phyloP scores from a whole-genome alignment of 2,888 invertebrate species.

The Acrobasis repandana region DNA sequence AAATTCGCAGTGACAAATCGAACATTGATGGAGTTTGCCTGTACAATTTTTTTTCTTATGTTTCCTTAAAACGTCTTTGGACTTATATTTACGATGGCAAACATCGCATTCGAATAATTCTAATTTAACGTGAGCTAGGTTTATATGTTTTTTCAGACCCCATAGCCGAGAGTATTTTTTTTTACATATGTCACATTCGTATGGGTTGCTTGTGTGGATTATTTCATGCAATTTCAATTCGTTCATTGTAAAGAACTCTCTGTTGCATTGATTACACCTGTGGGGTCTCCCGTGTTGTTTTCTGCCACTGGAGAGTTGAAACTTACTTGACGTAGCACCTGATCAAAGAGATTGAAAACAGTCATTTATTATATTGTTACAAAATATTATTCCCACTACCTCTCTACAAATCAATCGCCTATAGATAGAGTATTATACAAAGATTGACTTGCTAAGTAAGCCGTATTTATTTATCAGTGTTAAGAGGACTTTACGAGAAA shows the following conservation, averaged over 20 bases:
- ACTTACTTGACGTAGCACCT: neutral
- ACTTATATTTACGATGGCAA: neutral
- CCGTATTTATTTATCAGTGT: too few species aligned
- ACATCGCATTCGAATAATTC: constrained; percentile 1
- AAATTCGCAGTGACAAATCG: constrained; percentile 12
- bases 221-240: neutral
- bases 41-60: neutral
- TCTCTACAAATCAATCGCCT: too few species aligned
- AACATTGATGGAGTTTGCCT: constrained; percentile 11
- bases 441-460: too few species aligned
- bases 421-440: too few species aligned
- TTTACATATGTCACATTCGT: constrained; percentile 6
- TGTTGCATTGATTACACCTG: neutral
- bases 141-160: too few species aligned
- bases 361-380: too few species aligned
- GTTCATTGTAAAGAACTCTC: neutral
- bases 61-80: too few species aligned
- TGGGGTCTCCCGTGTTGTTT: neutral
- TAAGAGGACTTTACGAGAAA: too few species aligned
- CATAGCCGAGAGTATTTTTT: neutral
- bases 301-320: too few species aligned
- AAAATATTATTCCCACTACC: too few species aligned
- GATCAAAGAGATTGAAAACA: neutral
- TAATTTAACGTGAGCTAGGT: constrained; percentile 8
- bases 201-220: constrained; percentile 9